phyloP scores from a whole-genome alignment of 1,140 invertebrate species.

The Eurosta solidaginis region DNA sequence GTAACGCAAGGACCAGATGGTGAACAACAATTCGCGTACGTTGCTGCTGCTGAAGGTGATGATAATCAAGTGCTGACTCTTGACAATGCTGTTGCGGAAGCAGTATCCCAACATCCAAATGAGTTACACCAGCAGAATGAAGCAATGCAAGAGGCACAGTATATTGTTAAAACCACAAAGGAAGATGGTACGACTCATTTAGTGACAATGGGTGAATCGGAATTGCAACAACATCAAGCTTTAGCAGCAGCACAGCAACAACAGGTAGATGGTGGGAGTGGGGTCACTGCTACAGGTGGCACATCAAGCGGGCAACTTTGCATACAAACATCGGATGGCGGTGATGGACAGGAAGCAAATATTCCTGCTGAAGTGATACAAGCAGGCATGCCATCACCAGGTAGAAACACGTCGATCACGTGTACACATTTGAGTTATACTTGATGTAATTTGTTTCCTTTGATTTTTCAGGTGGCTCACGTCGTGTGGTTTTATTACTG shows the following conservation, averaged over 20 bases:
- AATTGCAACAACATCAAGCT: conserved; percentile 62
- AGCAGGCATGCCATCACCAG: conserved; percentile 77
- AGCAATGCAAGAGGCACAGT: conserved; percentile 58
- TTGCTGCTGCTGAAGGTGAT: conserved; percentile 68
- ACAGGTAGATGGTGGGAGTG: conserved; percentile 30
- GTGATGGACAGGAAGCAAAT: conserved; percentile 66
- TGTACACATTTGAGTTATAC: no score
- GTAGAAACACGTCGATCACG: conserved; percentile 60
- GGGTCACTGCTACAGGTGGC: background rate
- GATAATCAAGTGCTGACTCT: conserved; percentile 67
- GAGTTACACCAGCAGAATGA: conserved; percentile 48
- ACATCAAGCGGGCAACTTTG: conserved; percentile 47
- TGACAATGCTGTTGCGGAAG: conserved; percentile 68
- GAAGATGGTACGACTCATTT: conserved; percentile 56
- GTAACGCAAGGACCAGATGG: conserved; percentile 72
- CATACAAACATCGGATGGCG: conserved; percentile 62
- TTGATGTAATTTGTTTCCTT: background rate
- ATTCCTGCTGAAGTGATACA: conserved; percentile 82
- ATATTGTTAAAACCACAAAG: conserved; percentile 64
- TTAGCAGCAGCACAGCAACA: conserved; percentile 40
- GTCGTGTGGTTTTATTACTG: conserved; percentile 76
- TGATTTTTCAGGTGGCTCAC: conserved; percentile 69
- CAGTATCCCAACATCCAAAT: conserved; percentile 54
- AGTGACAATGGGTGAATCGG: conserved; percentile 35
- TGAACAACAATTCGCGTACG: conserved; percentile 72